These are phyloP conservation scores for Drosophila atroscutellata DNA, from an alignment of 2,888 invertebrate genomes.

Conservation along the genomic window DNA sequence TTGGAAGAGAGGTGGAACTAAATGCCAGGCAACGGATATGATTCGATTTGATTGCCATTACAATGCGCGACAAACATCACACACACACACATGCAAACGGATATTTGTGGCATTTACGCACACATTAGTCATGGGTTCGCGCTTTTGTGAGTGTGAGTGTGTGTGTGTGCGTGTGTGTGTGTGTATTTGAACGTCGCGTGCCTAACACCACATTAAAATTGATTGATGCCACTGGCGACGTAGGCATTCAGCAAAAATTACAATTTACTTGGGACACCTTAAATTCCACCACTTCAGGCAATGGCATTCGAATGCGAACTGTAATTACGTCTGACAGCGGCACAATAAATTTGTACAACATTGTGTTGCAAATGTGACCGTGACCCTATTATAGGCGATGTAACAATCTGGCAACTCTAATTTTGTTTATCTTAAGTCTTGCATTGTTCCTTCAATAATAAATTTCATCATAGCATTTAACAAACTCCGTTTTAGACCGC, in stretches of 20 bases:
- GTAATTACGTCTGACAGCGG: constrained; percentile 5
- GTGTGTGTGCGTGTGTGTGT: constrained; percentile 8
- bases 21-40: constrained; percentile 63
- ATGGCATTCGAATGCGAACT: constrained; percentile 9
- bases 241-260: constrained; percentile 34
- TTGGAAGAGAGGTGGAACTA: no score
- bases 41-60: constrained; percentile 77
- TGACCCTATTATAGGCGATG: no score
- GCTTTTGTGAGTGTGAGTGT: constrained; percentile 4
- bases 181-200: constrained; percentile 10
- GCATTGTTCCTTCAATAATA: no score
- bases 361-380: not conserved
- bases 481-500: no score
- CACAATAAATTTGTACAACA: not conserved
- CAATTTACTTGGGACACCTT: constrained; percentile 19
- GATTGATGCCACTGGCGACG: constrained; percentile 49
- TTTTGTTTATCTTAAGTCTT: no score
- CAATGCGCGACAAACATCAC: constrained; percentile 70
- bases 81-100: constrained; percentile 19
- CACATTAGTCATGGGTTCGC: constrained; percentile 3
- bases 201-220: constrained; percentile 28
- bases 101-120: constrained; percentile 25
- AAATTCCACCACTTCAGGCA: constrained; percentile 26
- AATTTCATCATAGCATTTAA: no score
- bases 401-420: no score